Evolutionary conservation across 1,140 invertebrate species (phyloP).

Genomic region (Polyergus mexicanus): DNA sequence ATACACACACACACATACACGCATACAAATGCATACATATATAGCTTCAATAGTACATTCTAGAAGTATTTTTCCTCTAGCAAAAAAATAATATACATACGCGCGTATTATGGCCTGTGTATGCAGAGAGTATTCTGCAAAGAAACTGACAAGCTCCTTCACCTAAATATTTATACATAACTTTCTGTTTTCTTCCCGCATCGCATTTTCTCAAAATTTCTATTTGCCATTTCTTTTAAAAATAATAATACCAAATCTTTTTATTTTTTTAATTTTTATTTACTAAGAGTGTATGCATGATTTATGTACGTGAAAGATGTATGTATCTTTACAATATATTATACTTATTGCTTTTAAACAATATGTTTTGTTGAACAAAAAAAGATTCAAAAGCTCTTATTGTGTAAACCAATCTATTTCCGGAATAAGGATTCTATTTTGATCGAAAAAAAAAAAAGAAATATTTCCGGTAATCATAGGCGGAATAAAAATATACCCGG

Average conservation of each 20-base stretch:
- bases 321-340: neutral
- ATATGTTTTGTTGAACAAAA: neutral
- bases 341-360: neutral
- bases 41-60: too few species aligned
- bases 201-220: neutral
- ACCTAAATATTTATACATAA: neutral
- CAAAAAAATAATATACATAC: too few species aligned
- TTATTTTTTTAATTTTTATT: neutral
- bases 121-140: too few species aligned
- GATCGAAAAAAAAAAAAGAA: conserved; percentile 46
- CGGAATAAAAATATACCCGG: conserved; percentile 64
- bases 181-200: neutral
- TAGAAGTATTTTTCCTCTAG: too few species aligned
- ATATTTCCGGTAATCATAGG: conserved; percentile 66
- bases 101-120: too few species aligned
- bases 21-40: too few species aligned
- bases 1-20: too few species aligned
- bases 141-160: neutral
- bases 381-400: neutral
- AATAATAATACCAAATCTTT: neutral
- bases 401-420: neutral
- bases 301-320: neutral
- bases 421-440: conserved; percentile 68
- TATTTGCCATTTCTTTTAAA: neutral
- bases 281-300: neutral